Conservation (phyloP, 2,797 vertebrate genomes). For the Martes flavigula region DNA sequence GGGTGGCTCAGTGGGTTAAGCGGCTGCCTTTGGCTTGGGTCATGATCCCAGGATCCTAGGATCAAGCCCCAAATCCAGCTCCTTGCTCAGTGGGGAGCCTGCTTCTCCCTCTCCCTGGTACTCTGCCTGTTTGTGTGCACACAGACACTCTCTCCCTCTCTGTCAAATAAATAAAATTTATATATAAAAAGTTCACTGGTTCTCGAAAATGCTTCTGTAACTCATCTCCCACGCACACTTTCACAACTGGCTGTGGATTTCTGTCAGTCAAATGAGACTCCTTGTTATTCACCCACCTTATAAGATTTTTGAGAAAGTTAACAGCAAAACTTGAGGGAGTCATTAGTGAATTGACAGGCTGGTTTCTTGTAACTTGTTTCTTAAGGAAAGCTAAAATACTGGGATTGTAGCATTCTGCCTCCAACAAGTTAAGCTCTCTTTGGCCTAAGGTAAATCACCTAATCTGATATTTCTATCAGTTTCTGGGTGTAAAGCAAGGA, state of each 20-base stretch:
- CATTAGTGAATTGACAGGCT: background rate
- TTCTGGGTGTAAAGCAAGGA: background rate
- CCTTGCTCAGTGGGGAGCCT: no score
- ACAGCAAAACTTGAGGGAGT: background rate
- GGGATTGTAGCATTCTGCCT: background rate
- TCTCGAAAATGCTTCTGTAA: background rate
- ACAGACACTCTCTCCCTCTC: no score
- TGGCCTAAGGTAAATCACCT: background rate
- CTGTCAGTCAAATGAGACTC: background rate
- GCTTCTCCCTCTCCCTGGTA: no score
- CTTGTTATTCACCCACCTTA: background rate
- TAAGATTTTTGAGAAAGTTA: slow-evolving; percentile 6
- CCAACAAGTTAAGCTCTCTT: background rate
- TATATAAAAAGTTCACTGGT: background rate
- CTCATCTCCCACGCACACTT: rapidly evolving
- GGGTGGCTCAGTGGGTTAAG: no score
- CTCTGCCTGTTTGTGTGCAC: no score
- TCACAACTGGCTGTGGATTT: background rate
- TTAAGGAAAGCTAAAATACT: background rate
- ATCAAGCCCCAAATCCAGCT: no score
- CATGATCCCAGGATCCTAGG: no score
- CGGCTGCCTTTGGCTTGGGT: no score
- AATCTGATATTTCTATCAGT: background rate
- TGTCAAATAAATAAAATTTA: no score
- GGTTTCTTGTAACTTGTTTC: background rate